Evolutionary conservation across 1,140 invertebrate genomes (phyloP).

Genomic region (Drosophila kanapiae): DNA sequence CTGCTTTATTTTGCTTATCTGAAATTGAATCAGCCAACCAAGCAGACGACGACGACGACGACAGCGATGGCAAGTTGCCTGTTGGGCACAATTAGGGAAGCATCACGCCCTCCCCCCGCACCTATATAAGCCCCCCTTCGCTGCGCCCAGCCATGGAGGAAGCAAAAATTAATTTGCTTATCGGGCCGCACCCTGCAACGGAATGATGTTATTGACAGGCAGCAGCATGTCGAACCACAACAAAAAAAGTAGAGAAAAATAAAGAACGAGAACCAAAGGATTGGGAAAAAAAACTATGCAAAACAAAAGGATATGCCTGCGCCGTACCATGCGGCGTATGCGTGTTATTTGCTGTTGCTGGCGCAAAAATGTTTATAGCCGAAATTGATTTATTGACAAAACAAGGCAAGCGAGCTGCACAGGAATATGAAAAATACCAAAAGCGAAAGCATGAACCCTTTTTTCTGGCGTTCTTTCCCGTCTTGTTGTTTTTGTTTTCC

Average conservation of each 20-base stretch:
- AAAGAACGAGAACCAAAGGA: neutral
- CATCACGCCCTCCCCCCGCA: conserved; percentile 25
- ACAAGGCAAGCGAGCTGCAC: conserved; percentile 51
- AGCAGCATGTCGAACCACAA: conserved; percentile 52
- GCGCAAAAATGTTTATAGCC: conserved; percentile 69
- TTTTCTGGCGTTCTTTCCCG: conserved; percentile 15
- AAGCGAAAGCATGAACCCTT: conserved; percentile 63
- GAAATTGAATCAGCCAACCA: conserved; percentile 81
- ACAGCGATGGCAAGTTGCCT: conserved; percentile 64
- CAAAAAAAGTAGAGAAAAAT: conserved; percentile 36
- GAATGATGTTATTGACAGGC: conserved; percentile 80
- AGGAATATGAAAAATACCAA: conserved; percentile 62
- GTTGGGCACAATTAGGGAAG: conserved; percentile 77
- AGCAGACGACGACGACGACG: conserved; percentile 56
- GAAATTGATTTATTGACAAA: conserved; percentile 84
- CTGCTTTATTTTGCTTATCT: conserved; percentile 83
- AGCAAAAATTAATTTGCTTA: conserved; percentile 82
- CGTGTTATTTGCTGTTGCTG: conserved; percentile 68
- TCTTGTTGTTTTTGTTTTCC: conserved; percentile 28
- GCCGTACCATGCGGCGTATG: conserved; percentile 67
- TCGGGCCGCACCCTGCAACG: conserved; percentile 72
- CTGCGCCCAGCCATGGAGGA: conserved; percentile 4
- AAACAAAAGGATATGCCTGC: conserved; percentile 44
- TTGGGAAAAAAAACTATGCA: conserved; percentile 69
- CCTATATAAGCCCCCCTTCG: neutral